Evolutionary conservation across 2,113 vertebrate genomes (phyloP).

Genomic region (Alouatta palliata): DNA sequence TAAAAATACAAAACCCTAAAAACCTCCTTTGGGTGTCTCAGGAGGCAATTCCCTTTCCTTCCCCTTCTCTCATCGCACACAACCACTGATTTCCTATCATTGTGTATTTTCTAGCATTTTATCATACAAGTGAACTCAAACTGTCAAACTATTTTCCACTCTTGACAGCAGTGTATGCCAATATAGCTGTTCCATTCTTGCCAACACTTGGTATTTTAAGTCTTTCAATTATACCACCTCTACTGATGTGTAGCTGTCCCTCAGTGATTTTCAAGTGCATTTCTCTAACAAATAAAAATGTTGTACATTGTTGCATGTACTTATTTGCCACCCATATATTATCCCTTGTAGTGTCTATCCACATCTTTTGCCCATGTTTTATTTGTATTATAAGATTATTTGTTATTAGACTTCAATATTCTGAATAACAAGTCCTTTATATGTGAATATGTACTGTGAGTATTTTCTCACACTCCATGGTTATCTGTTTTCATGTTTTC

Average conservation of each 20-base stretch:
- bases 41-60: neutral
- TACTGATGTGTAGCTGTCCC: neutral
- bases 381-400: neutral
- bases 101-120: neutral
- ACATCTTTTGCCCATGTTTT: neutral
- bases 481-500: neutral
- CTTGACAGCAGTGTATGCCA: neutral
- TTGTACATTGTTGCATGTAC: neutral
- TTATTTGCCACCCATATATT: neutral
- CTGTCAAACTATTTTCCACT: neutral
- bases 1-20: neutral
- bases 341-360: neutral
- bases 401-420: neutral
- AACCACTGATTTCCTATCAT: neutral
- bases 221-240: neutral
- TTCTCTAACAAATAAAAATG: neutral
- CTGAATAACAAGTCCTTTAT: neutral
- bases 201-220: slow-evolving; percentile 5
- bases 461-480: neutral
- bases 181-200: neutral
- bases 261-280: neutral
- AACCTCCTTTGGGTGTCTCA: neutral
- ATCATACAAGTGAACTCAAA: neutral
- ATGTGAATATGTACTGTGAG: neutral
- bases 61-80: neutral